phyloP scores from a whole-genome alignment of 2,888 invertebrate genomes.

The Cephus spinipes region DNA sequence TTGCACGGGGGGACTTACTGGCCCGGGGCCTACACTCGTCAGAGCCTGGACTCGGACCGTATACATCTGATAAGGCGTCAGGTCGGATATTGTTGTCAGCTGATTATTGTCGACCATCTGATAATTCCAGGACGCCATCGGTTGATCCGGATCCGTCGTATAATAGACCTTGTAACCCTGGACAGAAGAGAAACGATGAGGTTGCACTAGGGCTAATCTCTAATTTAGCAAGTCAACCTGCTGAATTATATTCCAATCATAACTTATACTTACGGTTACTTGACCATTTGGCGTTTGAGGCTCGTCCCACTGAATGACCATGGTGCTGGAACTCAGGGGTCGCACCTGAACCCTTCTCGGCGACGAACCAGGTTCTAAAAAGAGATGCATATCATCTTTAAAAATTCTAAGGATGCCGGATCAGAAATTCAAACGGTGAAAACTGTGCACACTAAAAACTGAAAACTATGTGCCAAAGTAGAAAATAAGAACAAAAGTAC shows the following conservation, averaged over 20 bases:
- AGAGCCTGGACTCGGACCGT: slow-evolving; percentile 94
- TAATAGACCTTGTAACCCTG: slow-evolving; percentile 98
- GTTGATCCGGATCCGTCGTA: slow-evolving; percentile 88
- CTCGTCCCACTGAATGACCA: slow-evolving; percentile 98
- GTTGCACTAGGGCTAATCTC: neutral
- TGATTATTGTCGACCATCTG: slow-evolving; percentile 95
- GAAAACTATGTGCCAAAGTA: slow-evolving; percentile 6
- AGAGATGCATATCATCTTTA: neutral
- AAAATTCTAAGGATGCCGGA: neutral
- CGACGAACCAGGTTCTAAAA: slow-evolving; percentile 93
- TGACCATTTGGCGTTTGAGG: slow-evolving; percentile 98
- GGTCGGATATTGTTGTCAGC: slow-evolving; percentile 91
- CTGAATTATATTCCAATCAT: neutral
- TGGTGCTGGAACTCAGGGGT: slow-evolving; percentile 93
- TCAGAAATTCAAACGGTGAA: neutral
- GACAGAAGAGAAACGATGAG: slow-evolving; percentile 12
- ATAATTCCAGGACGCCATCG: slow-evolving; percentile 91
- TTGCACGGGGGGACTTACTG: slow-evolving; percentile 95
- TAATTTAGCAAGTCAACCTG: neutral
- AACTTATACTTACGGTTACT: slow-evolving; percentile 82
- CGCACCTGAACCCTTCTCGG: slow-evolving; percentile 94
- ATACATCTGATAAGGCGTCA: slow-evolving; percentile 92
- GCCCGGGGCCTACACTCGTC: slow-evolving; percentile 95
- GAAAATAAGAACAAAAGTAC: neutral
- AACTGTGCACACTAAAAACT: neutral